Percentiles rank a stretch among this genome's conserved stretches.
These are phyloP conservation scores for Sycobia sp. DNA, from an alignment of 1,140 invertebrate species.

Conservation along the genomic window DNA sequence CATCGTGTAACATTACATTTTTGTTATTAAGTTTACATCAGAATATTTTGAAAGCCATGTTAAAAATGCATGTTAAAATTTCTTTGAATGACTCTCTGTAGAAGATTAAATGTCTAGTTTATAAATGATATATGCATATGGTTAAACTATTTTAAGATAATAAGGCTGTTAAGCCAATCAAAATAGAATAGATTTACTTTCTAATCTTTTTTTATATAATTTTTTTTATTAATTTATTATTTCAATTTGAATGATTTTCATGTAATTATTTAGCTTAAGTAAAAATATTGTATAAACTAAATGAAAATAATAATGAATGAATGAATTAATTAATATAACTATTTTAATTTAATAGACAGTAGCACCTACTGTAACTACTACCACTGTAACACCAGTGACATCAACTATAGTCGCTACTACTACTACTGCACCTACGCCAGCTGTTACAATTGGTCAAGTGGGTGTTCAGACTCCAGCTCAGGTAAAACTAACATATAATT, in stretches of 20 bases:
- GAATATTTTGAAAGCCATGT: conserved; percentile 21
- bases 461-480: conserved; percentile 49
- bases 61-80: conserved; percentile 15
- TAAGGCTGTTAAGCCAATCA: no score
- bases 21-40: not conserved
- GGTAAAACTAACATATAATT: conserved; percentile 43
- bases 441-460: conserved; percentile 47
- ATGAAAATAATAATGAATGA: no score
- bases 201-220: no score
- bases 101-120: conserved; percentile 11
- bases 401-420: conserved; percentile 49
- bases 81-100: conserved; percentile 15
- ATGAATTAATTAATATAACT: no score
- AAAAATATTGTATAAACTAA: no score
- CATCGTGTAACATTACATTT: no score
- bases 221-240: no score
- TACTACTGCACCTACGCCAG: conserved; percentile 43
- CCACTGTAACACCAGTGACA: conserved; percentile 41
- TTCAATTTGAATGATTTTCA: no score
- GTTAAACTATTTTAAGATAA: conserved; percentile 11
- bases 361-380: conserved; percentile 46
- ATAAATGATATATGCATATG: not conserved
- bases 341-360: conserved; percentile 51
- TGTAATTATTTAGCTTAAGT: no score
- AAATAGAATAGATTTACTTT: no score